Evolutionary conservation across 2,797 vertebrate species (phyloP).

Genomic region (Pachyuromys duprasi): DNA sequence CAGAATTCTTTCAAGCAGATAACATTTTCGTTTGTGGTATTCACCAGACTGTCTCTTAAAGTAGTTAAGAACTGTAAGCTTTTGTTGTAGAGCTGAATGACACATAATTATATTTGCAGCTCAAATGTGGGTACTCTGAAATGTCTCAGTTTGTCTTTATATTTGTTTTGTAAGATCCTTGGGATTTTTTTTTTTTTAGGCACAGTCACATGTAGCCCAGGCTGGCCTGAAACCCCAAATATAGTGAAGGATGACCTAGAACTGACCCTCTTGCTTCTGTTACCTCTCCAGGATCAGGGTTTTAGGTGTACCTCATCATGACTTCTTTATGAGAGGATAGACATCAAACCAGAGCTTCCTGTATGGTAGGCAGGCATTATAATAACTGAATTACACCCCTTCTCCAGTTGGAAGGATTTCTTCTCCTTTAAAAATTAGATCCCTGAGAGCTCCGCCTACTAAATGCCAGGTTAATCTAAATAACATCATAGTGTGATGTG

Average conservation of each 20-base stretch:
- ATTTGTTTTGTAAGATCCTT: neutral
- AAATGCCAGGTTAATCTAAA: neutral
- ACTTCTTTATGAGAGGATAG: neutral
- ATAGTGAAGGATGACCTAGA: neutral
- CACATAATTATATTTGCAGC: neutral
- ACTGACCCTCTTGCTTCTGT: neutral
- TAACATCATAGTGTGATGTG: too few relatives aligned
- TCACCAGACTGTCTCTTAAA: slow-evolving; percentile 17
- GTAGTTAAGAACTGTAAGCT: neutral
- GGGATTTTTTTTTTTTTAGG: neutral
- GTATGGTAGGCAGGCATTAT: neutral
- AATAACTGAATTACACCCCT: neutral
- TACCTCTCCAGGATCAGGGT: too few relatives aligned
- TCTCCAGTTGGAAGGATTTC: neutral
- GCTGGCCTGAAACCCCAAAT: neutral
- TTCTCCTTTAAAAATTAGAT: neutral
- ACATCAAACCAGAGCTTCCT: neutral
- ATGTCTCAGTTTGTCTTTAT: neutral
- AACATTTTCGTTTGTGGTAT: neutral
- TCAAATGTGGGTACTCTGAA: neutral
- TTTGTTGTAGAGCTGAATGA: neutral
- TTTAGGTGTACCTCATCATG: neutral
- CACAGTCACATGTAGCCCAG: neutral
- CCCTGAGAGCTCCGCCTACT: neutral
- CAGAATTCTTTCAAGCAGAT: slow-evolving; percentile 44